These are phyloP conservation scores for Nesoenas mayeri DNA, from an alignment of 2,113 vertebrate genomes.

Conservation along the genomic window DNA sequence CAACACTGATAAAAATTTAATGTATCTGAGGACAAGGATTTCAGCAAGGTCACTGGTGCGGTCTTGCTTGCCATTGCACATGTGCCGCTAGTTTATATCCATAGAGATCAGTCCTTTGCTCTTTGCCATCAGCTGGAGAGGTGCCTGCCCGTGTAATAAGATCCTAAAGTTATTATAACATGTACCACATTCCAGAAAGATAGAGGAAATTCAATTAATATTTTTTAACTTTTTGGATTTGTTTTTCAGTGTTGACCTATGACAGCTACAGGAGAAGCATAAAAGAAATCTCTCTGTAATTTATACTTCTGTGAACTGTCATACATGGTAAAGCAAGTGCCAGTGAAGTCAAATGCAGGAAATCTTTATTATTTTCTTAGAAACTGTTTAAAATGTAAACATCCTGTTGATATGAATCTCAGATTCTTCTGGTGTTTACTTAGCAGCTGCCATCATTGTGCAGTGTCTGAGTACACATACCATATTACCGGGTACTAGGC, in stretches of 20 bases:
- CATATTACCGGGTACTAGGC: neutral
- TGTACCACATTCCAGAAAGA: neutral
- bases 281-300: conserved; percentile 1
- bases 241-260: neutral
- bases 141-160: neutral
- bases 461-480: conserved; percentile 20
- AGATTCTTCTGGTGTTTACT: conserved; percentile 58
- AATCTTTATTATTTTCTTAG: conserved; percentile 72
- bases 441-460: conserved; percentile 57
- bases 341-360: conserved; percentile 52
- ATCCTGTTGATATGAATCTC: conserved; percentile 71
- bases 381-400: conserved; percentile 66
- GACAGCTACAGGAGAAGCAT: neutral
- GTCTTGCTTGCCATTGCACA: neutral
- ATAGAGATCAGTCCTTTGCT: neutral
- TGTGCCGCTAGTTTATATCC: neutral
- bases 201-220: neutral
- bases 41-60: neutral
- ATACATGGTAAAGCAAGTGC: conserved; percentile 3
- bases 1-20: neutral
- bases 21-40: neutral
- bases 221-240: neutral
- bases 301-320: conserved; percentile 27
- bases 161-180: neutral
- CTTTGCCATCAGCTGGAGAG: neutral